Base-by-base conservation (phyloP, 2,888 invertebrate genomes). In the Lasius platythorax region DNA sequence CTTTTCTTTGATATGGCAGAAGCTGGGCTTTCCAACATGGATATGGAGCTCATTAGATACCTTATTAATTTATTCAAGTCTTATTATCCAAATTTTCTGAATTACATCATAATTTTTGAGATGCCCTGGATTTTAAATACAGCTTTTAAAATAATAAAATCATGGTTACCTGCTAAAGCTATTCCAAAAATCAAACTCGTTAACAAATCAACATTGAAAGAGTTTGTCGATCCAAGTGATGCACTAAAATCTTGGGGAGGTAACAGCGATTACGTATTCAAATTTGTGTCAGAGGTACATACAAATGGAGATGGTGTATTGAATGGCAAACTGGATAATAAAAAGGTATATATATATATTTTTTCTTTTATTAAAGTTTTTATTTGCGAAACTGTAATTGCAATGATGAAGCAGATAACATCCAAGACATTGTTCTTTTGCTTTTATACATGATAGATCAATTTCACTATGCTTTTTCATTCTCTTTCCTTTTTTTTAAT, bases 81-180 rank as follows among this genome's bases (percentile, higher is more conserved):
- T 30, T 98, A 99, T 93, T 99, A 99, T 95, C 99, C 99, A 0
- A 96, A 96, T 94, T 97, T 97, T 92, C 95, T 98, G 86, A 99
- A 98, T 92, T 98, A 98, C 93, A 98, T 99, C 89, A 95, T 99
- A 53, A 97, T 99, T 78, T 98, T 96, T 94, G 98, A 99, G 94
- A 98, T 99, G 98, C 98, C 99, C 0, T 99, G 99, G 99, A 97
- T 99, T 0, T 95, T 99, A 85, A 98, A 97, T 92, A 97, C 99
- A 87, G 98, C 98, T 0, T 99, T 99, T 95, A 98, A 98, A 95
- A 96, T 99, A 64, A 97, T 99, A 11, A 99, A 98, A 95, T 96
- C 97, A 0, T 96, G 98, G 95, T 94, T 99, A 78, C 99, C 98
- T 3, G 97, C 98, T 0, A 98, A 98, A 95, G 98, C 98, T 15